Conservation (phyloP, 2,888 invertebrate species). For the Scaptodrosophila latifasciaeformis region DNA sequence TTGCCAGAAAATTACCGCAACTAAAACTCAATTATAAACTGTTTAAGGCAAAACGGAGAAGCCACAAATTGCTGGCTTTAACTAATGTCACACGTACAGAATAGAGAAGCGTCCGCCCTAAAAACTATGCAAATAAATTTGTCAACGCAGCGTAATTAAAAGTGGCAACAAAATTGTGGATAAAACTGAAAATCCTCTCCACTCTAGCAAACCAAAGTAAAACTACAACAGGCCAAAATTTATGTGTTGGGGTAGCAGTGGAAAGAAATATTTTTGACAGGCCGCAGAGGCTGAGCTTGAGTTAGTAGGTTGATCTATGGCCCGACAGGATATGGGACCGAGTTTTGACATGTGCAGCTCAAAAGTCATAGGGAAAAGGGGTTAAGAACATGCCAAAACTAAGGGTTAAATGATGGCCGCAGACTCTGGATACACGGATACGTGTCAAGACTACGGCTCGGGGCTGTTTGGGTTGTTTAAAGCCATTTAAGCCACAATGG, state of each 20-base stretch:
- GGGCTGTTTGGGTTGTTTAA: background rate
- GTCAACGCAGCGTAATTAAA: constrained; percentile 54
- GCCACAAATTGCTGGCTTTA: constrained; percentile 51
- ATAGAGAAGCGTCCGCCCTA: constrained; percentile 22
- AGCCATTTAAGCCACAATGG: constrained; percentile 9
- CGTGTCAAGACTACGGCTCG: too few relatives aligned
- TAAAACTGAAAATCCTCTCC: background rate
- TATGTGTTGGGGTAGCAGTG: constrained; percentile 3
- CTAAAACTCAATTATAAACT: constrained; percentile 50
- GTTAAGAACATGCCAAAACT: background rate
- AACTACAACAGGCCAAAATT: background rate
- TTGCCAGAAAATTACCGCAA: too few relatives aligned
- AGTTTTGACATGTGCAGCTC: constrained; percentile 6
- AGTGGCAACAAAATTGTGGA: constrained; percentile 28
- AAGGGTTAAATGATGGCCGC: too few relatives aligned
- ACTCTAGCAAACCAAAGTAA: background rate
- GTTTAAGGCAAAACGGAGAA: constrained; percentile 23
- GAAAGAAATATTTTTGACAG: background rate
- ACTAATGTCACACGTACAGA: constrained; percentile 8
- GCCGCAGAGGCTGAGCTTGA: background rate
- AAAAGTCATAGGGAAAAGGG: constrained; percentile 28
- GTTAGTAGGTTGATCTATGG: too few relatives aligned
- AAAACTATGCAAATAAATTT: constrained; percentile 57
- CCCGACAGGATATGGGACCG: too few relatives aligned
- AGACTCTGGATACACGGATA: too few relatives aligned